Evolutionary conservation across 2,797 vertebrate genomes (phyloP).

Genomic region (Brachymystax lenok): DNA sequence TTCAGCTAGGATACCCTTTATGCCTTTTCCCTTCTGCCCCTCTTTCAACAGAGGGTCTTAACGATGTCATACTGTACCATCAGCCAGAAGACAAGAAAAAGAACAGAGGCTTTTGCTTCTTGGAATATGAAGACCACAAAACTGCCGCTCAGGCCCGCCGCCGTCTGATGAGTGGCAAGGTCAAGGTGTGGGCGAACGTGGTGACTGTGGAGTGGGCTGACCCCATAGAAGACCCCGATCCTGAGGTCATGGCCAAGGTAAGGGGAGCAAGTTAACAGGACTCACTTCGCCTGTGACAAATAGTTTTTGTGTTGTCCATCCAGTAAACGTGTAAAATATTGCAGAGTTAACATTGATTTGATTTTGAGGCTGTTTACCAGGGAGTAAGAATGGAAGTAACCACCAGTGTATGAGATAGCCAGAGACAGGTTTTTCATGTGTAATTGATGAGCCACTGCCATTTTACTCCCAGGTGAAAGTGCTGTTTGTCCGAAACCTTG

Average conservation of each 20-base stretch:
- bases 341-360: too few relatives aligned
- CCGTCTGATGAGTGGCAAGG: slow-evolving; percentile 96
- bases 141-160: slow-evolving; percentile 97
- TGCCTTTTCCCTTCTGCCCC: background rate
- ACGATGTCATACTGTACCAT: slow-evolving; percentile 95
- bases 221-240: slow-evolving; percentile 97
- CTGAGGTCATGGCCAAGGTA: slow-evolving; percentile 98
- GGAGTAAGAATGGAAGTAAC: too few relatives aligned
- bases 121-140: slow-evolving; percentile 99
- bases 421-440: background rate
- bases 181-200: slow-evolving; percentile 96
- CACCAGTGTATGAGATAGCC: too few relatives aligned
- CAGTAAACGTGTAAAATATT: background rate
- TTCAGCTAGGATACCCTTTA: background rate
- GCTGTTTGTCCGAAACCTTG: slow-evolving; percentile 93
- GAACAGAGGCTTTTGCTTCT: slow-evolving; percentile 97
- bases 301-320: background rate
- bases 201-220: slow-evolving; percentile 99
- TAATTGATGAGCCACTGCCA: background rate
- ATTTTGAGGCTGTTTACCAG: too few relatives aligned
- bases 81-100: slow-evolving; percentile 98
- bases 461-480: slow-evolving; percentile 86
- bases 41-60: slow-evolving; percentile 87
- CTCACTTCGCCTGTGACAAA: background rate
- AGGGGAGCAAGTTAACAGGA: too few relatives aligned